Evolutionary conservation across 2,113 vertebrate species (phyloP).

Genomic region (Pimephales promelas): DNA sequence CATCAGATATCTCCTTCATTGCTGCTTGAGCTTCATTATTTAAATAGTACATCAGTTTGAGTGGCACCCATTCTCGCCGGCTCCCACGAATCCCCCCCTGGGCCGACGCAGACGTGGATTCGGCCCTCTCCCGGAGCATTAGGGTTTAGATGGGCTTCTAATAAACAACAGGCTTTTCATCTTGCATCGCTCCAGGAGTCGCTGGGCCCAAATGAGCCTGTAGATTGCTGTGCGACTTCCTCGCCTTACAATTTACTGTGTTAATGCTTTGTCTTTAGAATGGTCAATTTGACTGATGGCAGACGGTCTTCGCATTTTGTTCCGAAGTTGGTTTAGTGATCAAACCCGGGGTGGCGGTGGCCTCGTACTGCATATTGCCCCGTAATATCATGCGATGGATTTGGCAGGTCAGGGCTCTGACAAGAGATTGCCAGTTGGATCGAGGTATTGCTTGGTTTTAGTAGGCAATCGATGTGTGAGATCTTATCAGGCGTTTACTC

Average conservation of each 20-base stretch:
- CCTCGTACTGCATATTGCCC: conserved; percentile 32
- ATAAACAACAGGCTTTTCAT: conserved; percentile 44
- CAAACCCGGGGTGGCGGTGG: conserved; percentile 39
- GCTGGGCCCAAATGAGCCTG: conserved; percentile 51
- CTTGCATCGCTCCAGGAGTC: conserved; percentile 37
- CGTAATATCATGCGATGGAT: conserved; percentile 39
- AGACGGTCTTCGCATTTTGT: neutral
- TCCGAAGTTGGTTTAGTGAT: conserved; percentile 50
- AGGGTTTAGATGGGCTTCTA: conserved; percentile 16
- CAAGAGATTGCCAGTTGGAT: conserved; percentile 27
- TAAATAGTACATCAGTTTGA: conserved; percentile 67
- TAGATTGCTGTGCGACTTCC: conserved; percentile 43
- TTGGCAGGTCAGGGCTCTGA: conserved; percentile 31
- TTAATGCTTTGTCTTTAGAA: conserved; percentile 55
- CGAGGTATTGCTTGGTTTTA: conserved; percentile 27
- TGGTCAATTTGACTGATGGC: conserved; percentile 54
- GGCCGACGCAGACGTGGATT: conserved; percentile 35
- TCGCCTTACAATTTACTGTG: conserved; percentile 41
- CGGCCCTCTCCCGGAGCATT: neutral
- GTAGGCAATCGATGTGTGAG: conserved; percentile 3
- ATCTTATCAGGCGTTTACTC: conserved; percentile 19
- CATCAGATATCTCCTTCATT: conserved; percentile 70
- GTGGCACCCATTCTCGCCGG: conserved; percentile 45
- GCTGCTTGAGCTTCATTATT: conserved; percentile 74
- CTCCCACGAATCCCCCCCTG: conserved; percentile 3